Percentiles rank a stretch among this genome's conserved stretches.
Conservation (phyloP, 2,113 vertebrate species). For the Ammodytes marinus region DNA sequence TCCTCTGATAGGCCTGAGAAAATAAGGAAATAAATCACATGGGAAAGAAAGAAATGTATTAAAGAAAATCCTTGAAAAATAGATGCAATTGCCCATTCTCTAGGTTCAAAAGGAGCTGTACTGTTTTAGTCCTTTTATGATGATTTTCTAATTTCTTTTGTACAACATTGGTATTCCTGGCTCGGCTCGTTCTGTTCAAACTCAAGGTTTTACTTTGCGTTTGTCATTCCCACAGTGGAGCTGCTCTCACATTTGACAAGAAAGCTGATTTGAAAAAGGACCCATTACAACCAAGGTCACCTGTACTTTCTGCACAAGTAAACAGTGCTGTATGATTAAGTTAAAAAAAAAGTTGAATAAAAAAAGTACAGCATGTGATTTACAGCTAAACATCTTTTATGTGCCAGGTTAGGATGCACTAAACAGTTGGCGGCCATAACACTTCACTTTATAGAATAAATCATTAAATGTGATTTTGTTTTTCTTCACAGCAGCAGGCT, state of each 20-base stretch:
- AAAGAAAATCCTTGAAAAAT: too few relatives aligned
- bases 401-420: background rate
- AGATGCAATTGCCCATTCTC: background rate
- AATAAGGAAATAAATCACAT: background rate
- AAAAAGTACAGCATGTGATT: background rate
- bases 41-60: background rate
- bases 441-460: conserved; percentile 1
- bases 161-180: background rate
- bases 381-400: background rate
- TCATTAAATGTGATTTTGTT: conserved; percentile 9
- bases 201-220: background rate
- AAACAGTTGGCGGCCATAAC: conserved; percentile 1
- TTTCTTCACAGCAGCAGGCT: conserved; percentile 15
- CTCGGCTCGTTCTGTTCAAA: conserved; percentile 1
- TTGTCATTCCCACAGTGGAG: background rate
- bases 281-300: background rate
- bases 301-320: background rate
- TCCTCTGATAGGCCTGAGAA: conserved; percentile 91
- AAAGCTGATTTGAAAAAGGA: background rate
- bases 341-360: too few relatives aligned
- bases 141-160: too few relatives aligned
- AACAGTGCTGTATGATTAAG: background rate
- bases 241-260: background rate
- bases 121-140: background rate
- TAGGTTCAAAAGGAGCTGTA: background rate